Conservation (phyloP, 2,888 invertebrate species). For the Lomographa bimaculata region DNA sequence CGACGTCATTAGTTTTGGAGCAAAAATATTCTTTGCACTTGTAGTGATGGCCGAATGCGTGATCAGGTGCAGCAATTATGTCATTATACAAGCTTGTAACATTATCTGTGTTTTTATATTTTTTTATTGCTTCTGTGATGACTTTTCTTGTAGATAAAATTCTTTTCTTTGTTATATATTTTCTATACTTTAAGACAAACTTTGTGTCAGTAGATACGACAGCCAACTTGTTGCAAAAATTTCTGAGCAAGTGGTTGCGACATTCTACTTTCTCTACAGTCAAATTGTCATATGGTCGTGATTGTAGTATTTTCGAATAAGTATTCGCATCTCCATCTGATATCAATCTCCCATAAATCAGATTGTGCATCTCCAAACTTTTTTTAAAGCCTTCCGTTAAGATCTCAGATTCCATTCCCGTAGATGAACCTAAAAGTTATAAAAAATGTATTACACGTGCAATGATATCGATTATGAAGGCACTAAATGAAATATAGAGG, state of each 20-base stretch:
- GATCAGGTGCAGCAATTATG: slow-evolving; percentile 2
- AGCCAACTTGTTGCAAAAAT: no score
- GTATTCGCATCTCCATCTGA: no score
- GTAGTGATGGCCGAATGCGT: slow-evolving; percentile 2
- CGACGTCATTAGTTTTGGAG: background rate
- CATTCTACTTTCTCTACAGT: slow-evolving; percentile 12
- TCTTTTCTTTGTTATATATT: slow-evolving; percentile 1
- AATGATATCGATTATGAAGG: no score
- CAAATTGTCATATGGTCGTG: background rate
- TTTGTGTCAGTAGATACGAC: slow-evolving; percentile 4
- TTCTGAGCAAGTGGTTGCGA: slow-evolving; percentile 28
- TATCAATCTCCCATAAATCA: background rate
- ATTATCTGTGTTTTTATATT: slow-evolving; percentile 1
- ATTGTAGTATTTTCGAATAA: slow-evolving; percentile 2
- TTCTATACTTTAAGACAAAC: background rate
- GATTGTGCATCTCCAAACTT: slow-evolving; percentile 1
- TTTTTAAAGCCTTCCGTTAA: slow-evolving; percentile 2
- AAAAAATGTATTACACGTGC: no score
- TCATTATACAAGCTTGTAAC: background rate
- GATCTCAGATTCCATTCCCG: slow-evolving; percentile 1
- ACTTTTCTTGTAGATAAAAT: background rate
- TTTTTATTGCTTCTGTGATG: background rate
- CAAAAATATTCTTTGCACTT: slow-evolving; percentile 10
- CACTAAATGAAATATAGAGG: no score
- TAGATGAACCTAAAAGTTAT: slow-evolving; percentile 2